Evolutionary conservation across 2,113 vertebrate species (phyloP).

Genomic region (Peucedramus taeniatus): DNA sequence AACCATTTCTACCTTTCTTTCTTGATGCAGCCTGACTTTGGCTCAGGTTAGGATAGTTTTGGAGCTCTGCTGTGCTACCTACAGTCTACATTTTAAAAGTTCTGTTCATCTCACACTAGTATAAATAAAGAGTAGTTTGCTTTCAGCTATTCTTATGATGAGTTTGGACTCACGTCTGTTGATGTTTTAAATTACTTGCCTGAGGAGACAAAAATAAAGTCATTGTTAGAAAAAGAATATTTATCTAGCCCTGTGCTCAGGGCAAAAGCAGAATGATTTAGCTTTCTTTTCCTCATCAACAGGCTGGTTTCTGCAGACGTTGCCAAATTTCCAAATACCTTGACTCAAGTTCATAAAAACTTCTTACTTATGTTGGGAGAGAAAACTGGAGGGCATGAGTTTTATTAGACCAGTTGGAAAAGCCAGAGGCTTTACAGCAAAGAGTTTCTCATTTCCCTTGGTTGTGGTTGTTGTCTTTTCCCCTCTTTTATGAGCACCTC

Average conservation of each 20-base stretch:
- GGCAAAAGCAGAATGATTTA: neutral
- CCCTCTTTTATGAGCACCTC: neutral
- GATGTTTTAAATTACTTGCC: neutral
- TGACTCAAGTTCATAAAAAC: neutral
- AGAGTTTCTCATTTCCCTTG: neutral
- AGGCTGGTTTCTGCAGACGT: neutral
- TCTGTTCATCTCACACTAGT: neutral
- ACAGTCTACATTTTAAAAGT: neutral
- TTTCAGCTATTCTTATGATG: neutral
- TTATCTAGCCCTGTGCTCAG: neutral
- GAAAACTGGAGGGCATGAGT: slow-evolving; percentile 8
- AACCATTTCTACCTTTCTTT: neutral
- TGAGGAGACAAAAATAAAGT: neutral
- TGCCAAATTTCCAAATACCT: slow-evolving; percentile 27
- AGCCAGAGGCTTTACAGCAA: neutral
- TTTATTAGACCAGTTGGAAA: slow-evolving; percentile 45
- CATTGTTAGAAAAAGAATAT: neutral
- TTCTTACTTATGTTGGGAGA: neutral
- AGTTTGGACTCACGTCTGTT: neutral
- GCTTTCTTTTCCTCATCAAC: neutral
- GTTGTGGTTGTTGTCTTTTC: slow-evolving; percentile 18
- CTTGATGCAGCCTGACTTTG: neutral
- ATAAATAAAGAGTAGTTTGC: neutral
- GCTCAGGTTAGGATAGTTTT: neutral
- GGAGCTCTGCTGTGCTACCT: neutral